Evolutionary conservation across 2,888 invertebrate species (phyloP).

Genomic region (Thecophora atra): DNA sequence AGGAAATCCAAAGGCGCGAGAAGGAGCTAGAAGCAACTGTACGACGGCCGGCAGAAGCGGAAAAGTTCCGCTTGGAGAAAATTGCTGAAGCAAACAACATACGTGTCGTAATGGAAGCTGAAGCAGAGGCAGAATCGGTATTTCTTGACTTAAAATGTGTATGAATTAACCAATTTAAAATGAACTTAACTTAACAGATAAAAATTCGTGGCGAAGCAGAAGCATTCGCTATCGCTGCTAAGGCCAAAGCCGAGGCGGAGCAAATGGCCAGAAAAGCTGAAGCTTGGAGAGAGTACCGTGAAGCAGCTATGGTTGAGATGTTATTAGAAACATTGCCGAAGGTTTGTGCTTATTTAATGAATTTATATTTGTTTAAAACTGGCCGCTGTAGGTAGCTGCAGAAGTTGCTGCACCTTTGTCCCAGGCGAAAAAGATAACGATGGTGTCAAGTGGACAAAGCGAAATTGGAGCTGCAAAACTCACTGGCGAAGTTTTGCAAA

Average conservation of each 20-base stretch:
- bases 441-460: constrained; percentile 92
- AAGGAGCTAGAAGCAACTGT: constrained; percentile 93
- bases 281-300: constrained; percentile 96
- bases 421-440: constrained; percentile 93
- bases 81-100: constrained; percentile 92
- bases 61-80: constrained; percentile 89
- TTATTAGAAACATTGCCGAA: constrained; percentile 93
- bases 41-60: constrained; percentile 94
- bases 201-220: constrained; percentile 87
- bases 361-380: not conserved
- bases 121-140: constrained; percentile 92
- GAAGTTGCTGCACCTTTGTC: constrained; percentile 96
- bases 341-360: constrained; percentile 68
- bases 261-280: constrained; percentile 98
- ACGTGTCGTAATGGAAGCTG: constrained; percentile 91
- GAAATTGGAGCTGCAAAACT: constrained; percentile 94
- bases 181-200: constrained; percentile 59
- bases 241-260: constrained; percentile 95
- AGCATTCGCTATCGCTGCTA: constrained; percentile 92
- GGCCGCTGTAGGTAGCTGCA: constrained; percentile 81
- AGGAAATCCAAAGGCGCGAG: constrained; percentile 92
- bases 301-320: constrained; percentile 97
- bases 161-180: not conserved
- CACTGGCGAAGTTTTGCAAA: constrained; percentile 92
- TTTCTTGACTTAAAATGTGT: not conserved